Conservation (phyloP, 2,797 vertebrate genomes). For the Rhyacichthys aspro region DNA sequence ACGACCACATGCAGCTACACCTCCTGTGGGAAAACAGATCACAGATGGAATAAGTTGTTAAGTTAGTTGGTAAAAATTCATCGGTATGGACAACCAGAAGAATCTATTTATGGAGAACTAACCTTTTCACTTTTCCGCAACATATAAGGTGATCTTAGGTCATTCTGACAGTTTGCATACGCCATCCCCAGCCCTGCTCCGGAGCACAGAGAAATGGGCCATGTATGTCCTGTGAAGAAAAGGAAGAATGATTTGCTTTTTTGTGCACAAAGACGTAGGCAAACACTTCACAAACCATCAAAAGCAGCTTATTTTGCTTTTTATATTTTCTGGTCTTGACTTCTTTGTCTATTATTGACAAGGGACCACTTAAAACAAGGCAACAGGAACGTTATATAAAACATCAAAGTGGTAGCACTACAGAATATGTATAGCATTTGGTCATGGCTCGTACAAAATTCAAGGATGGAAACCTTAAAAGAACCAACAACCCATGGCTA, state of each 20-base stretch:
- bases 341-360: too few species aligned
- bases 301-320: not conserved
- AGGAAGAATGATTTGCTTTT: conserved; percentile 6
- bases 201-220: conserved; percentile 88
- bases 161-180: conserved; percentile 95
- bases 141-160: conserved; percentile 90
- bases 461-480: too few species aligned
- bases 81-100: not conserved
- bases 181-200: conserved; percentile 95
- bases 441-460: too few species aligned
- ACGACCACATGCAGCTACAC: conserved; percentile 54
- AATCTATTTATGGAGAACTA: conserved; percentile 34
- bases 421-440: not conserved
- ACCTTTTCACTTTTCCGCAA: conserved; percentile 90
- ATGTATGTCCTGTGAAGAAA: conserved; percentile 84
- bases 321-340: not conserved
- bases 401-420: not conserved
- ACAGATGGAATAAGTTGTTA: not conserved
- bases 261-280: not conserved
- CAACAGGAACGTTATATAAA: not conserved
- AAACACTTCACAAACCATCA: too few species aligned
- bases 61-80: not conserved
- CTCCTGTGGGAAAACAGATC: conserved; percentile 67
- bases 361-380: not conserved
- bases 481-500: too few species aligned